Evolutionary conservation across 2,888 invertebrate species (phyloP), one percentile per base, ranked within the genome.

Genomic region (Formica aserva): DNA sequence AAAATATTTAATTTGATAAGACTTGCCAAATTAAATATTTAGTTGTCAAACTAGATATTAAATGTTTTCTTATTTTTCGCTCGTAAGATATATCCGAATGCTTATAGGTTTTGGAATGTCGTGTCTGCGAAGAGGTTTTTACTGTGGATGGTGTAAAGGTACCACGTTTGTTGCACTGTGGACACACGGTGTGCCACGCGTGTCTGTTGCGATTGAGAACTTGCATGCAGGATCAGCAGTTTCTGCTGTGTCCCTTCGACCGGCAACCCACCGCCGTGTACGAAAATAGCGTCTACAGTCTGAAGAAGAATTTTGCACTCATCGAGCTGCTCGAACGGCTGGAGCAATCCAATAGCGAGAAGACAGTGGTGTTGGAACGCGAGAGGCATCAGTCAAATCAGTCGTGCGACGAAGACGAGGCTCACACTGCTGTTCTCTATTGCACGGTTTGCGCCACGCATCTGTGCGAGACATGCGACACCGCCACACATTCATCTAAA

Each of bases 231-330:
- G 91, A 92, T 15, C 91, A 89, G 3, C 89, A 89, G 48, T 89
- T 90, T 55, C 93, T 96, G 26, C 93, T 95, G 1, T 96, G 96
- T 91, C 96, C 96, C 0, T 96, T 96, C 89, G 96, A 96, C 88
- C 92, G 96, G 71, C 96, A 96, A 87, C 95, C 96, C 0, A 96
- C 96, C 3, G 94, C 95, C 41, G 93, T 96, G 52, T 95, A 75
- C 11, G 93, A 94, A 69, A 94, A 95, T 35, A 95, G 95, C 5
- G 94, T 96, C 5, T 95, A 95, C 93, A 95, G 95, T 5, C 90
- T 96, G 85, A 96, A 96, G 92, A 96, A 96, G 90, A 96, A 96
- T 91, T 96, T 96, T 94, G 96, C 96, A 0, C 92, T 96, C 3
- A 92, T 96, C 26, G 96, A 96, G 86, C 90, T 96, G 9, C 89